Evolutionary conservation across 1,140 invertebrate genomes (phyloP), one percentile per base, ranked within the genome.

Genomic region (Drosophila pallidifrons): DNA sequence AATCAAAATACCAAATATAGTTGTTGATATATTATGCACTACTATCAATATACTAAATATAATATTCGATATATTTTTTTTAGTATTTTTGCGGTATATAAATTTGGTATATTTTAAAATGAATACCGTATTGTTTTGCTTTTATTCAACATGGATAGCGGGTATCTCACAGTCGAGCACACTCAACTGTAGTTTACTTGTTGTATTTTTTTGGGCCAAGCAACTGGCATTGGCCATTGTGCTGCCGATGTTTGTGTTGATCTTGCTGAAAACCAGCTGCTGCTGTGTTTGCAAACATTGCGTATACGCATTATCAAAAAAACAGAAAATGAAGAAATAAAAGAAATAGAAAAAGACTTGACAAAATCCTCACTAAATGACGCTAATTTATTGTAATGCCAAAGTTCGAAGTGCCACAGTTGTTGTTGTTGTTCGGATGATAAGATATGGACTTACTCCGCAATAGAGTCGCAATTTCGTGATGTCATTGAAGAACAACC

Each of bases 191-290:
- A 25, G 20, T 4, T 25, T 25, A 20, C 1, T 20, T 20, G 3
- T 25, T 25, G 28, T 58, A 45, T 32, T 57, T 25, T 28, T 49
- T 35, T 52, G 25, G 1, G 28, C 49, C 71, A 2, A 38, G 35
- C 35, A 64, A 79, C 49, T 76, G 55, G 15, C 79, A 52, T 54
- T 76, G 82, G 75, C 57, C 77, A 79, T 76, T 82, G 81, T 82
- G 20, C 20, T 25, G 20, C 20, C 20, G 20, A 0, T 25, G 20
- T 25, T 25, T 25, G 20, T 76, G 58, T 25, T 45, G 59, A 61
- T 61, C 58, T 59, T 49, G 28, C 28, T 46, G 35, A 16, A 58
- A 58, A 35, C 15, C n/a, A 46, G 47, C 68, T 64, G 52, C 41
- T 64, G 30, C 57, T 81, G 32, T 49, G 8, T 47, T 52, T 57